These are phyloP conservation scores for Brachionus paranguensis DNA, from an alignment of 1,140 invertebrate species.

Conservation along the genomic window DNA sequence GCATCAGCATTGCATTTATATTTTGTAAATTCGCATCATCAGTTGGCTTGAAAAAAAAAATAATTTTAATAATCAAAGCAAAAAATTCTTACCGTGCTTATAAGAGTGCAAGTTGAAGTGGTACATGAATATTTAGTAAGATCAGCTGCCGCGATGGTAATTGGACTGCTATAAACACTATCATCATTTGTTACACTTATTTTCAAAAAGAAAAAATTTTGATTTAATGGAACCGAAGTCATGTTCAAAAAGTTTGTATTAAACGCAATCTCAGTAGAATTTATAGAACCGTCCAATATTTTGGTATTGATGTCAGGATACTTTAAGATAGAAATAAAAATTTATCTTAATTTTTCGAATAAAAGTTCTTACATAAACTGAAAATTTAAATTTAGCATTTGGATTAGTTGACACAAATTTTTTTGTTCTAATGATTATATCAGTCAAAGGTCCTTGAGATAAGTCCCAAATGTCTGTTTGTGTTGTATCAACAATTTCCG, in stretches of 20 bases:
- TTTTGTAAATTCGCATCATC: too few relatives aligned
- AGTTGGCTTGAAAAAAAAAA: too few relatives aligned
- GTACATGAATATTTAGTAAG: not conserved
- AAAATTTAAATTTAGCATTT: not conserved
- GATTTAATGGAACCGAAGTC: not conserved
- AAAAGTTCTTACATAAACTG: not conserved
- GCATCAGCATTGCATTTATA: too few relatives aligned
- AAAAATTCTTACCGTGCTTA: too few relatives aligned
- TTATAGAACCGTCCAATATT: not conserved
- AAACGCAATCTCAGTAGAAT: not conserved
- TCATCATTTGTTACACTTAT: not conserved
- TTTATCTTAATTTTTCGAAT: not conserved
- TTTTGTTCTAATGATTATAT: not conserved
- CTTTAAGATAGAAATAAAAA: not conserved
- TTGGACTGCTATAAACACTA: not conserved
- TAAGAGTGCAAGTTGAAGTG: not conserved
- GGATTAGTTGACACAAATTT: not conserved
- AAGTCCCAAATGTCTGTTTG: not conserved
- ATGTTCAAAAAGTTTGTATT: not conserved
- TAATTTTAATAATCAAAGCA: too few relatives aligned
- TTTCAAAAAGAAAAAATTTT: not conserved
- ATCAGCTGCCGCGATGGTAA: not conserved
- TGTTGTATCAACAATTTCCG: not conserved
- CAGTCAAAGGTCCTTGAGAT: not conserved
- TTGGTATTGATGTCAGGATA: not conserved